Base-by-base conservation (phyloP, 2,113 vertebrate genomes). In the Dipodomys spectabilis region DNA sequence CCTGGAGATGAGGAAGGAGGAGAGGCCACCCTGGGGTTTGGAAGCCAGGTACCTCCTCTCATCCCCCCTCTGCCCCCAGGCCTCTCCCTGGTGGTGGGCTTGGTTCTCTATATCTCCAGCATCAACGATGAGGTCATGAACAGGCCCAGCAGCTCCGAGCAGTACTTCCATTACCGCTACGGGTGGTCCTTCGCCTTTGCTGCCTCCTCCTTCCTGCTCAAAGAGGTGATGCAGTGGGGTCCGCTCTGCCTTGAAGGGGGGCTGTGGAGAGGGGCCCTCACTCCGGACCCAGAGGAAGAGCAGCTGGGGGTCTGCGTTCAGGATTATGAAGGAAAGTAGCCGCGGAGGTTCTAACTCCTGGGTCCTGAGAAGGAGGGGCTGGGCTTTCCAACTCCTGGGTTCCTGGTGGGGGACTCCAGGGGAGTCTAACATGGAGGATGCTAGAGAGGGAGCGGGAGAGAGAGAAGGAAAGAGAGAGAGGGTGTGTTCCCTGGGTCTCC, bases 101-200 rank as follows among this genome's bases (percentile, higher is more conserved):
- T 99, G 96, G 99, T 99, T 89, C 98, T 99, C 82, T 99, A 99
- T 97, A 99, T 99, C 97, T 99, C 99, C 98, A 99, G 99, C 96
- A 99, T 99, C 97, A 99, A 99, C 9, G 99, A 99, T 0, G 99
- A 99, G 97, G 99, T 99, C 96, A 99, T 99, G 99, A 99, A 99
- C 97, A 97, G 99, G 16, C 99, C 99, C 72, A 98, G 99, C 82
- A 99, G 99, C 88, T 99, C 99, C 0, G 99, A 99, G 96, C 99
- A 99, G 96, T 99, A 99, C 95, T 99, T 99, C 95, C 98, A 99
- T 93, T 99, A 99, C 86, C 98, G 98, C 95, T 99, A 99, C 0
- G 99, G 99, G 85, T 99, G 99, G 99, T 99, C 99, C 30, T 99
- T 99, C n/a, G 99, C 99, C 89, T 99, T 99, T 27, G 99, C 99